A percentile compares a stretch with the other conserved stretches of the same genome.
phyloP scores from a whole-genome alignment of 2,888 invertebrate genomes.

The Glyphotaelius pellucidus region DNA sequence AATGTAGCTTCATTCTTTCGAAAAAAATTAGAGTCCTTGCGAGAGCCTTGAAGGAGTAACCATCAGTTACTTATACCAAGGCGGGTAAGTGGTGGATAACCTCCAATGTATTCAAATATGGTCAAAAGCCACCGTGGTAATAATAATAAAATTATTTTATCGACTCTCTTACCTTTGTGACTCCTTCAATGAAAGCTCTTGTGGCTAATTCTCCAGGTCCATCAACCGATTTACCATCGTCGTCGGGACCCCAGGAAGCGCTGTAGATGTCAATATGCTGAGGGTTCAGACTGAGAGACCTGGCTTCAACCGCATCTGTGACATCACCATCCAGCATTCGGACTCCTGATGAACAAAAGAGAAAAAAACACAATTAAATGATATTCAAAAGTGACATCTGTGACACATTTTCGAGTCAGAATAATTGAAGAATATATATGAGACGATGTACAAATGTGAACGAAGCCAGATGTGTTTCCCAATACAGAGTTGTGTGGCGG shows the following conservation, averaged over 20 bases:
- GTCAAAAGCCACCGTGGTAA: not conserved
- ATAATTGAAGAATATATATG: too few relatives aligned
- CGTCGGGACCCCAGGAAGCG: slow-evolving; percentile 99
- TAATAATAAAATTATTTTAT: not conserved
- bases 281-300: slow-evolving; percentile 94
- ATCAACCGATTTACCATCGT: slow-evolving; percentile 98
- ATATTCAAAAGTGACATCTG: not conserved
- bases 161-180: slow-evolving; percentile 84
- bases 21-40: too few relatives aligned
- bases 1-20: too few relatives aligned
- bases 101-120: too few relatives aligned
- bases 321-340: slow-evolving; percentile 99
- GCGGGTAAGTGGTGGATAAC: too few relatives aligned
- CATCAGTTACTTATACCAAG: too few relatives aligned
- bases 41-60: too few relatives aligned
- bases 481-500: too few relatives aligned
- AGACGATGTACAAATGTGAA: too few relatives aligned
- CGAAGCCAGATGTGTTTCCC: too few relatives aligned
- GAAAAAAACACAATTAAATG: slow-evolving; percentile 17
- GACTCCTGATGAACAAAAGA: slow-evolving; percentile 81
- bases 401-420: too few relatives aligned
- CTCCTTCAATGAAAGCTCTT: slow-evolving; percentile 96
- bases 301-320: slow-evolving; percentile 98
- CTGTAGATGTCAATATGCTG: slow-evolving; percentile 99
- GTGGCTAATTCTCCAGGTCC: slow-evolving; percentile 97